A percentile compares a stretch with the other conserved stretches of the same genome.
Evolutionary conservation across 2,888 invertebrate genomes (phyloP).

Genomic region (Pammene aurita): DNA sequence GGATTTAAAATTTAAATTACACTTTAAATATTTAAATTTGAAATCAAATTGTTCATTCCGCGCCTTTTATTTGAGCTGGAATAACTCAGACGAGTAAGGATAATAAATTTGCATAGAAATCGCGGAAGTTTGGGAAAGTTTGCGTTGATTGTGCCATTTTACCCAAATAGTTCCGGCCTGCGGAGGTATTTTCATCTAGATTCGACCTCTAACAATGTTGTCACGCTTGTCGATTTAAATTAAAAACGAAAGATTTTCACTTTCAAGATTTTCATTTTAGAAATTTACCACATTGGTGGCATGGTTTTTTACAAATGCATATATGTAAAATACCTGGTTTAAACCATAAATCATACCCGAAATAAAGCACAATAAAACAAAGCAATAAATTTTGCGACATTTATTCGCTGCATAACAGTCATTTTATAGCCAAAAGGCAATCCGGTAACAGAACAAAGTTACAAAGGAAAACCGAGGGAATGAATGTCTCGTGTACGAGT

Average conservation of each 20-base stretch:
- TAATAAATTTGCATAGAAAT: constrained; percentile 66
- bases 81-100: constrained; percentile 48
- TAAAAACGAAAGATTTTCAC: neutral
- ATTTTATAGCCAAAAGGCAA: constrained; percentile 25
- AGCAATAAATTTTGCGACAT: constrained; percentile 18
- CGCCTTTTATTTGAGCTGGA: constrained; percentile 50
- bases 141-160: constrained; percentile 54
- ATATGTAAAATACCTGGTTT: neutral
- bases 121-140: constrained; percentile 59
- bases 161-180: constrained; percentile 62
- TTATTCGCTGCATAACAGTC: constrained; percentile 22
- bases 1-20: constrained; percentile 5
- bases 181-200: constrained; percentile 60
- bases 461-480: constrained; percentile 54
- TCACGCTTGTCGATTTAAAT: constrained; percentile 42
- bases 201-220: constrained; percentile 53
- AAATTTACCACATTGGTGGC: too few relatives aligned
- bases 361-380: constrained; percentile 19
- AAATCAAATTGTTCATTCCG: constrained; percentile 43
- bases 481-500: constrained; percentile 55
- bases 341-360: constrained; percentile 4
- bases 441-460: constrained; percentile 32
- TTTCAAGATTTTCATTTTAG: neutral
- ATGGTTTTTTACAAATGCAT: too few relatives aligned
- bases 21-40: constrained; percentile 30